Evolutionary conservation across 2,888 invertebrate species (phyloP), one percentile per base, ranked within the genome.

Genomic region (Drosophila buzzatii): DNA sequence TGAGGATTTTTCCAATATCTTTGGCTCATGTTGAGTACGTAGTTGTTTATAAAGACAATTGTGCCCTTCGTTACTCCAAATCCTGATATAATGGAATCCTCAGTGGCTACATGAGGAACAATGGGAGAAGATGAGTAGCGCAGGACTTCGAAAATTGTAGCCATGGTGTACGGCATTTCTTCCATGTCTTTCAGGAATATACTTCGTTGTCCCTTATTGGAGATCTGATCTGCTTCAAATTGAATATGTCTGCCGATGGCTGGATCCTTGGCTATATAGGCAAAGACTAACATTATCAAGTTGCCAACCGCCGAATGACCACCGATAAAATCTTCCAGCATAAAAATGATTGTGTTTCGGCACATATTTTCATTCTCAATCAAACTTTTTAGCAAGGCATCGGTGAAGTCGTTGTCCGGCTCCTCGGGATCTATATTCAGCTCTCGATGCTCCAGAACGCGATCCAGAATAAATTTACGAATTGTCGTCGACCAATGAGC

Each of bases 291-390:
- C 96, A 97, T 96, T 2, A 97, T 95, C 20, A 98, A 93, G 91
- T 98, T 98, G 0, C 97, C 97, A 27, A 98, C 95, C 0, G 98
- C 98, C 0, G 97, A 96, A 90, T 97, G 97, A 0, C 98, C 98
- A 0, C 98, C 98, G 4, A 98, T 93, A 84, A 98, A 97, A 89
- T 98, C 98, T 93, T 98, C 97, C 2, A 97, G 92, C 94, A 97
- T 97, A 87, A 95, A 97, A 45, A 97, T 95, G 6, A 97, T 96
- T 1, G 96, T 96, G 61, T 97, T 95, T 91, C 96, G 95, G 42
- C 95, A 95, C 31, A 97, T 94, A 53, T 86, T 82, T 18, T 87
- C 75, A 76, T 96, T 95, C 58, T 96, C 95, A 45, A 94, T 94
- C 0, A 97, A 90, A 64, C 96, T 96, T 76, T 95, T 94, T 0